A percentile compares a stretch with the other conserved stretches of the same genome.
Evolutionary conservation across 2,797 vertebrate genomes (phyloP).

Genomic region (Centroberyx gerrardi): DNA sequence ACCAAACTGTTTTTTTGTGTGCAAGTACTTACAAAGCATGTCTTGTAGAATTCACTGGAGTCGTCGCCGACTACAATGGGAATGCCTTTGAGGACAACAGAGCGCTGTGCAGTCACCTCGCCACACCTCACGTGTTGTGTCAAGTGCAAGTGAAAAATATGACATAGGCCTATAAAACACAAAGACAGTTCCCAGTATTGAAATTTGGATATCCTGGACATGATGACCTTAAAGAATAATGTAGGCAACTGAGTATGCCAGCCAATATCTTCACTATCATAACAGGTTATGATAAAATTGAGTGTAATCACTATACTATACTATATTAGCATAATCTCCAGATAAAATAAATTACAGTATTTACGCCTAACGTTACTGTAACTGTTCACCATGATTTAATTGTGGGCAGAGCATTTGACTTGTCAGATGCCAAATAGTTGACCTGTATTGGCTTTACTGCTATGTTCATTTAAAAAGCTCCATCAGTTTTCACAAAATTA

Average conservation of each 20-base stretch:
- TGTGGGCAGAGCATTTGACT: not conserved
- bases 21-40: conserved; percentile 29
- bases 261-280: no score
- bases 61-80: conserved; percentile 8
- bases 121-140: no score
- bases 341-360: not conserved
- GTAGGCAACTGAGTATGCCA: no score
- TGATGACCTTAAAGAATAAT: no score
- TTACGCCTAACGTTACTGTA: not conserved
- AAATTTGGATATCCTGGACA: no score
- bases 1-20: conserved; percentile 10
- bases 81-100: conserved; percentile 28
- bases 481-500: not conserved
- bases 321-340: not conserved
- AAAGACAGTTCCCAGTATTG: no score
- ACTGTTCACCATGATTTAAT: not conserved
- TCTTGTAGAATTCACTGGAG: conserved; percentile 32
- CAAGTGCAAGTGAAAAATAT: no score
- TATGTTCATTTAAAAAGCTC: conserved; percentile 1
- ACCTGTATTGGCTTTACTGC: not conserved
- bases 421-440: not conserved
- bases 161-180: no score
- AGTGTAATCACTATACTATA: no score
- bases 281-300: no score
- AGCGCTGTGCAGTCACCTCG: conserved; percentile 5